A percentile compares a stretch with the other conserved stretches of the same genome.
Conservation (phyloP, 1,140 invertebrate species). For the Pararge aegeria region DNA sequence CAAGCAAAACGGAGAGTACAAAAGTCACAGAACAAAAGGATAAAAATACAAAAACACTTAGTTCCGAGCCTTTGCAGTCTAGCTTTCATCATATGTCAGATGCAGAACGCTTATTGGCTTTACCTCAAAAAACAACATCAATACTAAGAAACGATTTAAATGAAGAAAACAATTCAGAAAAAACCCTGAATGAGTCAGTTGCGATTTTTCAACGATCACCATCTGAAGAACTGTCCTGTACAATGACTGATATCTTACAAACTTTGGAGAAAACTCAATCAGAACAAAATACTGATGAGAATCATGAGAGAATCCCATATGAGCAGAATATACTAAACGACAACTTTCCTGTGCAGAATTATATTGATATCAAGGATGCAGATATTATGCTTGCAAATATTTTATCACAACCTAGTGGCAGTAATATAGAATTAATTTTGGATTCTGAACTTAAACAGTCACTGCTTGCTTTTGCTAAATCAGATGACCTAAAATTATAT, state of each 20-base stretch:
- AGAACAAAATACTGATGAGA: background rate
- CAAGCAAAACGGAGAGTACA: background rate
- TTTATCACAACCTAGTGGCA: background rate
- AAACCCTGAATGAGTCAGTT: background rate
- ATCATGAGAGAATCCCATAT: background rate
- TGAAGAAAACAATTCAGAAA: background rate
- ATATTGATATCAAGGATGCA: constrained; percentile 35
- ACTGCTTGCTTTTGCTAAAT: background rate
- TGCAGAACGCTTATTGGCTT: constrained; percentile 40
- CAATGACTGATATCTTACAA: background rate
- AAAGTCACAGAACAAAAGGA: background rate
- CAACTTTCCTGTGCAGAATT: constrained; percentile 21
- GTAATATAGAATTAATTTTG: background rate
- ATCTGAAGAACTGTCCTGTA: background rate
- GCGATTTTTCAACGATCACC: background rate
- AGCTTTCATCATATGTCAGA: constrained; percentile 46
- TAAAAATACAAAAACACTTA: background rate
- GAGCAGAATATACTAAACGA: background rate
- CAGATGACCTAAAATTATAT: background rate
- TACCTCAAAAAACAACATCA: background rate
- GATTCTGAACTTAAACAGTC: background rate
- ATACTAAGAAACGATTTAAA: background rate
- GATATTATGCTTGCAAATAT: constrained; percentile 24
- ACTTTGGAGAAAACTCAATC: background rate
- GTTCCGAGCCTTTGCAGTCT: constrained; percentile 32